Conservation (phyloP, 2,888 invertebrate species). For the Phorcus lineatus region DNA sequence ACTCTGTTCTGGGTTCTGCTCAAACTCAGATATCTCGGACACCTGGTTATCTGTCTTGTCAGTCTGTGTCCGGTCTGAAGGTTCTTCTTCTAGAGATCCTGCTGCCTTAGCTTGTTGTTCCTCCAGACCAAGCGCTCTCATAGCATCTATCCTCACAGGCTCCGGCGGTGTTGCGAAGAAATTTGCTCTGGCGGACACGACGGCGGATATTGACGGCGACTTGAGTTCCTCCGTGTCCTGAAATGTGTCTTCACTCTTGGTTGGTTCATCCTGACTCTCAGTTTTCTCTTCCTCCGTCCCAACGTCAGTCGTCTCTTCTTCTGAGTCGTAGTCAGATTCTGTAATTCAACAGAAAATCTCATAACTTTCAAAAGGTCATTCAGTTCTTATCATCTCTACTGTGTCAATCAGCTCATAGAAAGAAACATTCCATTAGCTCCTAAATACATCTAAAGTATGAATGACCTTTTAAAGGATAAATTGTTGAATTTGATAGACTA, state of each 20-base stretch:
- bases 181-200: conserved; percentile 62
- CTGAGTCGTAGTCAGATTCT: conserved; percentile 48
- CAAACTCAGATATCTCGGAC: not conserved
- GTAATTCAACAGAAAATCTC: not conserved
- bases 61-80: not conserved
- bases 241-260: conserved; percentile 22
- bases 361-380: too few relatives aligned
- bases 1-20: not conserved
- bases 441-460: too few relatives aligned
- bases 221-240: conserved; percentile 8
- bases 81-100: conserved; percentile 4
- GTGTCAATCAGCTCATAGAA: too few relatives aligned
- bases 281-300: conserved; percentile 37
- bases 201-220: conserved; percentile 30
- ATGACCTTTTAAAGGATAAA: too few relatives aligned
- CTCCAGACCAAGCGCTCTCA: conserved; percentile 66
- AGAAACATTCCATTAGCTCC: too few relatives aligned
- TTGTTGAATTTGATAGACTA: too few relatives aligned
- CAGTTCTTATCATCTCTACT: too few relatives aligned
- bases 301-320: conserved; percentile 57
- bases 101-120: conserved; percentile 56
- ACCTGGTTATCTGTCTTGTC: not conserved
- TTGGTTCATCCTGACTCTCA: conserved; percentile 45
- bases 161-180: conserved; percentile 71
- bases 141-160: conserved; percentile 71